Percentiles rank a stretch among this genome's conserved stretches.
Conservation (phyloP, 2,113 vertebrate genomes). For the Anarhynchus alexandrinus region DNA sequence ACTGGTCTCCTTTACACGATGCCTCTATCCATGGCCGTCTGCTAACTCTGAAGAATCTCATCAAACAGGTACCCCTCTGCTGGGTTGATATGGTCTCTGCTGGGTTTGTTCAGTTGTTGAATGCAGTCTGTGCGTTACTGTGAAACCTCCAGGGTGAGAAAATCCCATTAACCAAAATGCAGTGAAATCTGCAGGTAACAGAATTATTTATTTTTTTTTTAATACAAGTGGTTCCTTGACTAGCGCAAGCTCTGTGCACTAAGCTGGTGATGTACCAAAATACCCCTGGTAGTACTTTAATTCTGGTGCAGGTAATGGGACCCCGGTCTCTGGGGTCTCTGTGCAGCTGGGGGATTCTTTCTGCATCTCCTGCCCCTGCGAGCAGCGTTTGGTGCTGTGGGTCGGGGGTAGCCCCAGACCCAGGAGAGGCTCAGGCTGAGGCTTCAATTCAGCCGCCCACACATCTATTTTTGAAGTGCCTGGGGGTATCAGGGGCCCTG, state of each 20-base stretch:
- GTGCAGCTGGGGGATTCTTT: neutral
- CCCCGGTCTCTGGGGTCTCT: neutral
- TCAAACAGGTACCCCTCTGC: slow-evolving; percentile 75
- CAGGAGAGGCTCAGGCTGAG: neutral
- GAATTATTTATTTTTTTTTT: too few relatives aligned
- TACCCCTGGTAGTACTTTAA: neutral
- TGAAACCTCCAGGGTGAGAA: neutral
- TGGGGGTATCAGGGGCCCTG: rapidly evolving
- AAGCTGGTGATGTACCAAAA: neutral
- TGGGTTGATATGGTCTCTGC: neutral
- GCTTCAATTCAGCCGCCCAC: neutral
- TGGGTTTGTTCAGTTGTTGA: neutral
- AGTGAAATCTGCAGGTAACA: neutral
- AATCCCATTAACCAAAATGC: neutral
- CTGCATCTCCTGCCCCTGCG: neutral
- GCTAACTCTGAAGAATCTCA: slow-evolving; percentile 77
- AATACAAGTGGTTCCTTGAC: neutral
- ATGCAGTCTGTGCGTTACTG: neutral
- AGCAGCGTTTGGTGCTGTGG: neutral
- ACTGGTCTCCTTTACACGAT: slow-evolving; percentile 88
- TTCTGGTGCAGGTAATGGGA: neutral
- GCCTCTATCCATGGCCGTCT: slow-evolving; percentile 82
- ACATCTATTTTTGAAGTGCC: neutral
- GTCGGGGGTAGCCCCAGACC: neutral
- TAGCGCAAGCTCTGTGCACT: neutral